Conservation (phyloP, 2,888 invertebrate genomes). For the Synanthedon myopaeformis region DNA sequence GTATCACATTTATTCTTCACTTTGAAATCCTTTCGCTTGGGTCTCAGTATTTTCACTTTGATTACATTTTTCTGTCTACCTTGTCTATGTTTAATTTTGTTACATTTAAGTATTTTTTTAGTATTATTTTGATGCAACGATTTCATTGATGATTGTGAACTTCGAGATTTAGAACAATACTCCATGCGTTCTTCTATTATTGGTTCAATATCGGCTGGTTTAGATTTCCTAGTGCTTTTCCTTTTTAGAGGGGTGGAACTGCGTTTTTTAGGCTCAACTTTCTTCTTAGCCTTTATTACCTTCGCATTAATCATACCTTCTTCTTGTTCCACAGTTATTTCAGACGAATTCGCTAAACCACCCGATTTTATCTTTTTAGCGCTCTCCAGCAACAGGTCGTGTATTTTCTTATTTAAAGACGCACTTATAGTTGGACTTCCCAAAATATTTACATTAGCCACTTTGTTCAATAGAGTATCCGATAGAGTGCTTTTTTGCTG, state of each 20-base stretch:
- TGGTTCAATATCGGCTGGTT: constrained; percentile 12
- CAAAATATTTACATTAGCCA: constrained; percentile 25
- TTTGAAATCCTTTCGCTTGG: constrained; percentile 17
- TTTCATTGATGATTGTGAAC: constrained; percentile 34
- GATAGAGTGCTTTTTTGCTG: constrained; percentile 13
- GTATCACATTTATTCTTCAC: constrained; percentile 7
- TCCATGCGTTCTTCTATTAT: constrained; percentile 40
- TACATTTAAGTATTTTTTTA: not conserved
- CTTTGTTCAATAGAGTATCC: constrained; percentile 32
- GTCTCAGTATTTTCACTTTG: constrained; percentile 52
- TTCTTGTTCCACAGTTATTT: too few relatives aligned
- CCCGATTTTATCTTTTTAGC: constrained; percentile 29
- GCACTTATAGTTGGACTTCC: constrained; percentile 31
- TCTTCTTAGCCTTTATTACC: constrained; percentile 8
- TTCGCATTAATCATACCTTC: too few relatives aligned
- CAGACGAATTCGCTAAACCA: too few relatives aligned
- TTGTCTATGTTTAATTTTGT: constrained; percentile 11
- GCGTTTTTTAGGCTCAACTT: constrained; percentile 15
- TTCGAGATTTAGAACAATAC: constrained; percentile 29
- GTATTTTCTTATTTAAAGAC: constrained; percentile 36
- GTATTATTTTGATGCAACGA: constrained; percentile 1
- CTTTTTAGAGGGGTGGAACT: constrained; percentile 19
- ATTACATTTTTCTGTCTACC: constrained; percentile 46
- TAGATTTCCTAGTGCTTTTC: constrained; percentile 4
- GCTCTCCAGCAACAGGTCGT: constrained; percentile 44